These are phyloP conservation scores for Sebastes cheni DNA, from an alignment of 2,797 vertebrate species.

Conservation along the genomic window DNA sequence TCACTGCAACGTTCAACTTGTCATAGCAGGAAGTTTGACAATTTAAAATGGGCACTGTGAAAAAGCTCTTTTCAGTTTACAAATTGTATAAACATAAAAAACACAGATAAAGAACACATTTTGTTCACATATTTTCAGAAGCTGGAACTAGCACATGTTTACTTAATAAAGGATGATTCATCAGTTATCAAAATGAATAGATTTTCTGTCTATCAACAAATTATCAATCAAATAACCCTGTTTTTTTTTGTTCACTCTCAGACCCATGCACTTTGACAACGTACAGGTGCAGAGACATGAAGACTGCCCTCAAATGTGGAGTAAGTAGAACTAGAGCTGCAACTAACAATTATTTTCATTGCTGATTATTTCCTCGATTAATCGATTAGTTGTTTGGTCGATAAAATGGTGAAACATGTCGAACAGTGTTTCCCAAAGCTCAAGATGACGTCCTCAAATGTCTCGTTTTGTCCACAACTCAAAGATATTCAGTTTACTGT, in stretches of 20 bases:
- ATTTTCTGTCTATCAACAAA: neutral
- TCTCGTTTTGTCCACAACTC: too few species aligned
- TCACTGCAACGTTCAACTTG: neutral
- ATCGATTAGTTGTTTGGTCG: too few species aligned
- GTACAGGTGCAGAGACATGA: constrained; percentile 82
- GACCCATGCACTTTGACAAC: constrained; percentile 76
- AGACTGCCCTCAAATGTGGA: constrained; percentile 75
- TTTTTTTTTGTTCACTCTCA: neutral
- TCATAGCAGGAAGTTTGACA: neutral
- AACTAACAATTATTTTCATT: too few species aligned
- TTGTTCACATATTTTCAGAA: neutral
- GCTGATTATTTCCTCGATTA: too few species aligned
- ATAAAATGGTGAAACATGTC: too few species aligned
- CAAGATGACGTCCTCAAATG: too few species aligned
- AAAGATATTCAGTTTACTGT: too few species aligned
- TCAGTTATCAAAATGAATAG: neutral
- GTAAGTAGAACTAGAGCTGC: constrained; percentile 73
- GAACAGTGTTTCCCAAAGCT: too few species aligned
- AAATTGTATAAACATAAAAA: neutral
- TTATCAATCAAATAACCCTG: neutral
- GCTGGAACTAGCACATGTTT: neutral
- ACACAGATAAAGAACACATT: neutral
- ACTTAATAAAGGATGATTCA: neutral
- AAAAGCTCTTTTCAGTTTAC: neutral
- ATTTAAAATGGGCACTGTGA: neutral